Base-by-base conservation (phyloP, 2,888 invertebrate species). In the Nebria brevicollis region DNA sequence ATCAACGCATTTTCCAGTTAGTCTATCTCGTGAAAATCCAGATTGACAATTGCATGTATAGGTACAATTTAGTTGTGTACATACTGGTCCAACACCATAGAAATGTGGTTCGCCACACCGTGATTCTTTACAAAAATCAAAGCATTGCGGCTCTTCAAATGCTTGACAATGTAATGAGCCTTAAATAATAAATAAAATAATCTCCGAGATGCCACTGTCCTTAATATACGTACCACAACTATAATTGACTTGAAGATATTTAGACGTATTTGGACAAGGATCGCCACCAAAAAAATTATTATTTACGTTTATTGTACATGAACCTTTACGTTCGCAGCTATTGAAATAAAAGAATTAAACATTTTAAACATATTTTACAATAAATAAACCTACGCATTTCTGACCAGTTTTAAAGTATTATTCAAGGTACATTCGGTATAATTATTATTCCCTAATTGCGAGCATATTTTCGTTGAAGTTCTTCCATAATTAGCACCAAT, bases 231-330 rank as follows among this genome's bases (percentile, higher is more conserved):
- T 11, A 26, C 20, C 34, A 42, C 76, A 76, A 41, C 25, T 66
- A 15, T 76, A 76, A 66, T 66, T 76, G 20, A 76, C 66, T 34
- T 76, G 8, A 13, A 76, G 66, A 66, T 76, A 76, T 66, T 76
- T 76, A 66, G 20, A 76, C 10, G 66, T 66, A n/a, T 41, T 41
- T 8, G 34, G 41, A 66, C 76, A 76, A n/a, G 76, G 76, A 41
- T 76, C 76, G 11, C 15, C 34, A 20, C 15, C 34, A 20, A 77
- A 77, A 20, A 25, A 25, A 10, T 77, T 13, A 43, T 68, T 77
- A 15, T 66, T 42, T 42, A 26, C 42, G n/a, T 68, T 15, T 8
- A 77, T 34, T 70, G 25, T 15, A 20, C 70, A 70, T 11, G n/a
- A 10, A 25, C n/a, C 42, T 20, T 70, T 42, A 26, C 43, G 54